These are phyloP conservation scores for Allobates femoralis DNA, from an alignment of 2,797 vertebrate genomes.

Conservation along the genomic window DNA sequence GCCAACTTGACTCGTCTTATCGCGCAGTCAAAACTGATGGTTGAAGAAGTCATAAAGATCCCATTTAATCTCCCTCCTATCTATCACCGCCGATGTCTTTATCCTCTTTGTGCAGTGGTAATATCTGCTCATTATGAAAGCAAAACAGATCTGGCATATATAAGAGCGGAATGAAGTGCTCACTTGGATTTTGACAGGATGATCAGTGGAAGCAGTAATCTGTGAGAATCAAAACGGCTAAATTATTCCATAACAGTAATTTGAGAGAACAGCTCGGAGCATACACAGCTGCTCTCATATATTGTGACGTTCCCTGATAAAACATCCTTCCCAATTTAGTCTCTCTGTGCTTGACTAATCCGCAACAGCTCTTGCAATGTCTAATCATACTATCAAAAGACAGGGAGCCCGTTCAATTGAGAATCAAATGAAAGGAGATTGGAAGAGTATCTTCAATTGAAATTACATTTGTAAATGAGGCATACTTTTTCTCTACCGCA, in stretches of 20 bases:
- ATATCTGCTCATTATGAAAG: slow-evolving; percentile 94
- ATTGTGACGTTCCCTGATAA: slow-evolving; percentile 89
- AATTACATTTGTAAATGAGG: slow-evolving; percentile 92
- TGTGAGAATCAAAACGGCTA: slow-evolving; percentile 85
- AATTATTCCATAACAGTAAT: slow-evolving; percentile 90
- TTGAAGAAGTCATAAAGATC: slow-evolving; percentile 92
- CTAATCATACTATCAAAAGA: slow-evolving; percentile 91
- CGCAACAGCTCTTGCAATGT: slow-evolving; percentile 83
- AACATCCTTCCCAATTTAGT: slow-evolving; percentile 95
- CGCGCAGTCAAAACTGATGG: slow-evolving; percentile 89
- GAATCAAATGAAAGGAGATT: slow-evolving; percentile 84
- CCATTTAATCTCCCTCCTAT: slow-evolving; percentile 91
- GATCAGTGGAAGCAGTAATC: slow-evolving; percentile 89
- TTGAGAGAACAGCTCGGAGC: slow-evolving; percentile 87
- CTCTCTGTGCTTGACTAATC: slow-evolving; percentile 90
- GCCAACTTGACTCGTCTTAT: slow-evolving; percentile 83
- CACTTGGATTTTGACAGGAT: slow-evolving; percentile 87
- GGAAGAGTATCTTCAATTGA: slow-evolving; percentile 85
- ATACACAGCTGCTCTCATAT: slow-evolving; percentile 86
- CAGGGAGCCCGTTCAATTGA: slow-evolving; percentile 78
- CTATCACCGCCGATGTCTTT: slow-evolving; percentile 87
- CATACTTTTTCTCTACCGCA: slow-evolving; percentile 80
- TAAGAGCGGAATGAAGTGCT: slow-evolving; percentile 91
- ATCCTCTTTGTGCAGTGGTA: slow-evolving; percentile 87
- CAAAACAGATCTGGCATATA: slow-evolving; percentile 95